Percentiles rank a stretch among this genome's conserved stretches.
Conservation (phyloP, 92 coral and sea anemone species). For the Porites divaricata region DNA sequence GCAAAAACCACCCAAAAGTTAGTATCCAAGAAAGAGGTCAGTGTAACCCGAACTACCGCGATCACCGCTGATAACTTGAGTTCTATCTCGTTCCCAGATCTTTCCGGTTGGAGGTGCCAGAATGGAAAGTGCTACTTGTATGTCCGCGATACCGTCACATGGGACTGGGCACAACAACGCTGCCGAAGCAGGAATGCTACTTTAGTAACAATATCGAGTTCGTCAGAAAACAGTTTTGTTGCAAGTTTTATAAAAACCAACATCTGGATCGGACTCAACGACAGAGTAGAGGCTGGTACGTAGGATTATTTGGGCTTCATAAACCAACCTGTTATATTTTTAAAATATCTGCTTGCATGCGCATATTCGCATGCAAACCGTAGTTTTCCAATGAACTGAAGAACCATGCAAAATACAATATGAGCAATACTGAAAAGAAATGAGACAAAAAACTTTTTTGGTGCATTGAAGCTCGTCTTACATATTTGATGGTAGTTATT, state of each 20-base stretch:
- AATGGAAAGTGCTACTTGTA: constrained; percentile 77
- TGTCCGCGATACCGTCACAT: constrained; percentile 62
- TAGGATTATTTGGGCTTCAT: too few relatives aligned
- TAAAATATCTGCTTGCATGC: too few relatives aligned
- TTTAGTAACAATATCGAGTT: constrained; percentile 65
- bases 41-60: background rate
- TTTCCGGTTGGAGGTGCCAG: constrained; percentile 79
- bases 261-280: constrained; percentile 94
- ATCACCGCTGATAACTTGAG: background rate
- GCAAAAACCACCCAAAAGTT: too few relatives aligned
- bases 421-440: too few relatives aligned
- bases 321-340: too few relatives aligned
- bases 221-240: constrained; percentile 61
- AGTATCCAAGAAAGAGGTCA: too few relatives aligned
- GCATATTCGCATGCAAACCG: too few relatives aligned
- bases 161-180: constrained; percentile 81
- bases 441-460: too few relatives aligned
- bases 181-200: constrained; percentile 73
- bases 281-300: constrained; percentile 95
- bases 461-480: too few relatives aligned
- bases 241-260: constrained; percentile 63
- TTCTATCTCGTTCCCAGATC: constrained; percentile 28
- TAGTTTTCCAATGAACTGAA: too few relatives aligned
- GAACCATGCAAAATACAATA: too few relatives aligned
- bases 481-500: too few relatives aligned